phyloP scores from a whole-genome alignment of 2,113 vertebrate genomes.

The Percina caprodes region DNA sequence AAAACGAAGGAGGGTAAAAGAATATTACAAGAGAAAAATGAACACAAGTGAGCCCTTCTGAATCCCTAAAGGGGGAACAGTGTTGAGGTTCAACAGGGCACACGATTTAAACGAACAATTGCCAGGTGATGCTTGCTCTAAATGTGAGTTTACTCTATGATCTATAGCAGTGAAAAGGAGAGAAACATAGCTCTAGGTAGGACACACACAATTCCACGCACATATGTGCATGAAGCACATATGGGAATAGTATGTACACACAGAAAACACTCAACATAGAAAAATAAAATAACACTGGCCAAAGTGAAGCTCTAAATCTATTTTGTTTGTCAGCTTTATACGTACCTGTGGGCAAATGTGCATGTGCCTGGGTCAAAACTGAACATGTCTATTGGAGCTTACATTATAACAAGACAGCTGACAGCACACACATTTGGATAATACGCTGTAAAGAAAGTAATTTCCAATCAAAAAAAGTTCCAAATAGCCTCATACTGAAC shows the following conservation, averaged over 20 bases:
- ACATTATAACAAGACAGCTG: constrained; percentile 49
- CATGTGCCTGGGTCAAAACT: constrained; percentile 20
- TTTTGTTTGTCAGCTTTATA: neutral
- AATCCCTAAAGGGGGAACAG: constrained; percentile 45
- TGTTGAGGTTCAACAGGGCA: constrained; percentile 36
- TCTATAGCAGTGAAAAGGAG: constrained; percentile 43
- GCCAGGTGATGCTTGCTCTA: constrained; percentile 47
- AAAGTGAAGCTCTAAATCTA: constrained; percentile 23
- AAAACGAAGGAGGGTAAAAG: neutral
- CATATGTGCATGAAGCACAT: neutral
- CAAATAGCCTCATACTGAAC: constrained; percentile 23
- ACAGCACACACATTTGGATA: constrained; percentile 40
- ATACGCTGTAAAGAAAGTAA: constrained; percentile 42
- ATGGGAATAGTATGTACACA: neutral
- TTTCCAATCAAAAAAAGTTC: constrained; percentile 37
- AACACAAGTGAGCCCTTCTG: constrained; percentile 25
- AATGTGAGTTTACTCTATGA: constrained; percentile 53
- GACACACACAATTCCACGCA: constrained; percentile 21
- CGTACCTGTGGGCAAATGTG: constrained; percentile 13
- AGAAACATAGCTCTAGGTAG: constrained; percentile 29
- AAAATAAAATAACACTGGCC: neutral
- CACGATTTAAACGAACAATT: constrained; percentile 44
- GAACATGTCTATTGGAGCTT: constrained; percentile 23
- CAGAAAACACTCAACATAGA: neutral
- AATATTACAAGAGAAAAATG: constrained; percentile 37